phyloP scores from a whole-genome alignment of 2,797 vertebrate species.

The Micromesistius poutassou region DNA sequence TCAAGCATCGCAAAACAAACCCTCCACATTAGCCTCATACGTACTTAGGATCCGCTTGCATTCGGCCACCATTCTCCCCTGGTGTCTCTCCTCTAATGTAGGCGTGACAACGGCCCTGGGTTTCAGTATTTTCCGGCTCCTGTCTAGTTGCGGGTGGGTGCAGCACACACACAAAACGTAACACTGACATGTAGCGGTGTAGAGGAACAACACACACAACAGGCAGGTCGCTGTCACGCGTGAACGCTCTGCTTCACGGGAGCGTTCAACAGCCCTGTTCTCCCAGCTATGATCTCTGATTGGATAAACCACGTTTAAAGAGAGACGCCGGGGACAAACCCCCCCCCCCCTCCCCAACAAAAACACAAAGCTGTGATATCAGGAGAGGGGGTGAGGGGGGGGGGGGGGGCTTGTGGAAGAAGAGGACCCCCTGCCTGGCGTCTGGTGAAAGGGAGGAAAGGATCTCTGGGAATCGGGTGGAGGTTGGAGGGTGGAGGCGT shows the following conservation, averaged over 20 bases:
- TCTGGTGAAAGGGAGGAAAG: background rate
- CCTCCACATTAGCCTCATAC: no score
- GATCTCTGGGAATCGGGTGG: background rate
- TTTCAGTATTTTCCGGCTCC: background rate
- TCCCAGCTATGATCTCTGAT: background rate
- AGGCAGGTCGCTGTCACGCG: background rate
- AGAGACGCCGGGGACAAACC: no score
- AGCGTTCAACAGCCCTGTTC: background rate
- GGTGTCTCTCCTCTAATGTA: background rate
- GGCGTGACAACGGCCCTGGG: background rate
- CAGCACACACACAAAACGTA: background rate
- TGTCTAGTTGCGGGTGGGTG: background rate
- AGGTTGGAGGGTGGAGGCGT: constrained; percentile 9
- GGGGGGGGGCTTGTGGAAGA: background rate
- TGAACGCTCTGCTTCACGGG: background rate
- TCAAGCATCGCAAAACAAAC: no score
- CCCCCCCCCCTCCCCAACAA: background rate
- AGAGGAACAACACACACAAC: no score
- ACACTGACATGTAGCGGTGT: background rate
- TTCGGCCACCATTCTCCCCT: background rate
- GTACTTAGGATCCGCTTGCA: background rate
- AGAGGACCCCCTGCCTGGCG: background rate
- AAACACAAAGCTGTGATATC: background rate
- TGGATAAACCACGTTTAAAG: background rate
- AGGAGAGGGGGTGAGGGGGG: no score